A percentile compares a stretch with the other conserved stretches of the same genome.
phyloP scores from a whole-genome alignment of 2,888 invertebrate species.

The Rhagonycha fulva region DNA sequence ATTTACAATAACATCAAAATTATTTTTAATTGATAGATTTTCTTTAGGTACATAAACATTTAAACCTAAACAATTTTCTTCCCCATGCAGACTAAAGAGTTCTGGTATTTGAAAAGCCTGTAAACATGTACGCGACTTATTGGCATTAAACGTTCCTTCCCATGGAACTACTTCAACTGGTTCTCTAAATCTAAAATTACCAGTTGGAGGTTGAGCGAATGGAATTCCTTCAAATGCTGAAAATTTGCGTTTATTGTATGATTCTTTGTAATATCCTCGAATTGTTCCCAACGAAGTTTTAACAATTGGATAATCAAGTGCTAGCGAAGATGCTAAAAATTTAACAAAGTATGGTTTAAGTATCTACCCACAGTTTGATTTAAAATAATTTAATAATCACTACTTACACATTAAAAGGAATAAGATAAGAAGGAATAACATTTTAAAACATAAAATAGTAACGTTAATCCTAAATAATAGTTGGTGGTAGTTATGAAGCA shows the following conservation, averaged over 20 bases:
- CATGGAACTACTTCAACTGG: background rate
- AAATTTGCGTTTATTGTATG: conserved; percentile 37
- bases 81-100: conserved; percentile 43
- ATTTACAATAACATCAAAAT: conserved; percentile 13
- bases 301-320: background rate
- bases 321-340: background rate
- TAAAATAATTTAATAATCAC: too few relatives aligned
- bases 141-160: conserved; percentile 34
- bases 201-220: conserved; percentile 40
- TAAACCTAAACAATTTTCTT: conserved; percentile 14
- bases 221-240: conserved; percentile 44
- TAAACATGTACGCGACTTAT: conserved; percentile 39
- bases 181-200: conserved; percentile 41
- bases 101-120: conserved; percentile 21
- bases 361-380: too few relatives aligned
- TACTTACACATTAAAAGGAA: background rate
- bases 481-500: too few relatives aligned
- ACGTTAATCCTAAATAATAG: too few relatives aligned
- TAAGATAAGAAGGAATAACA: background rate
- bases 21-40: background rate
- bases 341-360: too few relatives aligned
- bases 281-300: conserved; percentile 32
- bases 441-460: background rate
- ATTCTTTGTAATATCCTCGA: conserved; percentile 34
- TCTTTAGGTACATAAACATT: conserved; percentile 12